Evolutionary conservation across 2,888 invertebrate species (phyloP).

Genomic region (Chrysomela aeneicollis): DNA sequence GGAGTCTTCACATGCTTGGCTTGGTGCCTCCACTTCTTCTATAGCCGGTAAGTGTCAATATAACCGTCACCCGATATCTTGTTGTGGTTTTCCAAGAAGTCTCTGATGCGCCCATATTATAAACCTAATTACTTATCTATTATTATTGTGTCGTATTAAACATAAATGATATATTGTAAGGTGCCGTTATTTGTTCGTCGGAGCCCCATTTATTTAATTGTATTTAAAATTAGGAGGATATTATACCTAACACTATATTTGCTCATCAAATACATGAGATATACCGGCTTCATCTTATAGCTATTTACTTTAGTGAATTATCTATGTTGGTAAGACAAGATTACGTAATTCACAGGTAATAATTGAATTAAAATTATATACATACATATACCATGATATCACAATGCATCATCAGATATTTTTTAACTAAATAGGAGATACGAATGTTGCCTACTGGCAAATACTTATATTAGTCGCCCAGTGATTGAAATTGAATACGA

Average conservation of each 20-base stretch:
- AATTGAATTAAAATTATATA: conserved; percentile 32
- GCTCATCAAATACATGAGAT: conserved; percentile 39
- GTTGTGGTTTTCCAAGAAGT: too few relatives aligned
- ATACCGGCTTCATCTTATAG: conserved; percentile 36
- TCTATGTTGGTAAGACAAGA: conserved; percentile 35
- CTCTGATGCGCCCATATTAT: neutral
- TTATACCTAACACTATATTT: conserved; percentile 38
- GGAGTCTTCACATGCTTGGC: conserved; percentile 92
- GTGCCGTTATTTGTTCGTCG: conserved; percentile 38
- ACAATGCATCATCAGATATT: too few relatives aligned
- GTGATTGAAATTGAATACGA: too few relatives aligned
- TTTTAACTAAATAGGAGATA: too few relatives aligned
- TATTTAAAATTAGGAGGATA: conserved; percentile 47
- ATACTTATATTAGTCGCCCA: too few relatives aligned
- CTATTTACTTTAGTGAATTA: conserved; percentile 39
- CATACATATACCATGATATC: neutral
- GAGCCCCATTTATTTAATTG: conserved; percentile 37
- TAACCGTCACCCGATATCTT: conserved; percentile 15
- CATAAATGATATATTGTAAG: conserved; percentile 34
- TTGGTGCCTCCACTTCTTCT: conserved; percentile 88
- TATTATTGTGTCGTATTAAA: conserved; percentile 25
- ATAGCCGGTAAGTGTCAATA: conserved; percentile 82
- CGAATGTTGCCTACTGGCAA: too few relatives aligned
- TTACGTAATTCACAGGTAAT: conserved; percentile 37
- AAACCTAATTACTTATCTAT: conserved; percentile 23